Evolutionary conservation across 2,797 vertebrate genomes (phyloP).

Genomic region (Potorous gilbertii): DNA sequence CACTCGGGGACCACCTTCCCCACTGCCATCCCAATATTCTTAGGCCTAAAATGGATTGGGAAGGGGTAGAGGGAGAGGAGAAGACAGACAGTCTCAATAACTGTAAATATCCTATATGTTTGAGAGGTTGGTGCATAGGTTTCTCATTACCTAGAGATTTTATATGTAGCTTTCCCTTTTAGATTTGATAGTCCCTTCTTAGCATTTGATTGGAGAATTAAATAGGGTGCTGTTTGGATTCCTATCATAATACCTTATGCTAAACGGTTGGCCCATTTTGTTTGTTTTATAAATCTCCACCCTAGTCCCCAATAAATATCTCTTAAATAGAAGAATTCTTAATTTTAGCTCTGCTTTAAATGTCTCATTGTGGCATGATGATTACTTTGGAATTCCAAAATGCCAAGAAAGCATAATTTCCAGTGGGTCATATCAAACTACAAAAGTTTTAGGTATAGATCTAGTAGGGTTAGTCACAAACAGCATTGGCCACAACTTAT

Average conservation of each 20-base stretch:
- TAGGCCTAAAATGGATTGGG: neutral
- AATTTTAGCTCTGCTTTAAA: neutral
- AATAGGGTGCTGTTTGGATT: neutral
- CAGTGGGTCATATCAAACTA: neutral
- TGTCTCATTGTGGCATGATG: neutral
- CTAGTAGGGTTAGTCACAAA: neutral
- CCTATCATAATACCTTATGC: neutral
- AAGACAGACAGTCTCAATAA: neutral
- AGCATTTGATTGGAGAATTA: neutral
- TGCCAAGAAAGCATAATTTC: neutral
- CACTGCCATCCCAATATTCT: neutral
- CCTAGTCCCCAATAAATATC: neutral
- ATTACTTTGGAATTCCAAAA: neutral
- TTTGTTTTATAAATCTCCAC: neutral
- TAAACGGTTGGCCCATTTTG: neutral
- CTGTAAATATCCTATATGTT: neutral
- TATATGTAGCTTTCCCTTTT: neutral
- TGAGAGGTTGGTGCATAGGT: neutral
- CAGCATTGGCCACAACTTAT: neutral
- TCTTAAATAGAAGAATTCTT: neutral
- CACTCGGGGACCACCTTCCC: neutral
- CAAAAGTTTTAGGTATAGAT: neutral
- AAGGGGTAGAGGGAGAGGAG: rapidly evolving
- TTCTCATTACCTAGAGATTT: neutral
- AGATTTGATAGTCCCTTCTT: neutral